These are phyloP conservation scores for Pandion haliaetus DNA, from an alignment of 2,113 vertebrate genomes.

Conservation along the genomic window DNA sequence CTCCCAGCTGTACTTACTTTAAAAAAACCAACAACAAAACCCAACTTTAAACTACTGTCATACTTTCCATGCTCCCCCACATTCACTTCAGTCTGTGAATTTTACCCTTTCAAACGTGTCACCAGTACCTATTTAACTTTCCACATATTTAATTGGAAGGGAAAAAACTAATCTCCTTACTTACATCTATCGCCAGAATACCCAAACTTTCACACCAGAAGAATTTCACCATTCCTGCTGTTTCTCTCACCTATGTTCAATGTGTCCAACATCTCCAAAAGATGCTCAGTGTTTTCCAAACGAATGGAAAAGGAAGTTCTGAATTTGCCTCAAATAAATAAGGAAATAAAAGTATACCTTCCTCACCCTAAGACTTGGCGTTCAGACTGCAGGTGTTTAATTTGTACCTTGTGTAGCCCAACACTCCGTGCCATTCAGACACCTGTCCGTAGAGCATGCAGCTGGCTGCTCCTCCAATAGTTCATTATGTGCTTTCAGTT, in stretches of 20 bases:
- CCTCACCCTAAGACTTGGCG: neutral
- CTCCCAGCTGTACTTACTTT: neutral
- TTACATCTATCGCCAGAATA: neutral
- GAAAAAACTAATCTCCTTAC: neutral
- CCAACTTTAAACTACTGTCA: neutral
- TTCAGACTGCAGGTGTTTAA: neutral
- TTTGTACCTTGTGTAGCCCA: neutral
- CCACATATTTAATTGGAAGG: neutral
- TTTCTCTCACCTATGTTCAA: neutral
- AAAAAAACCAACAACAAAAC: neutral
- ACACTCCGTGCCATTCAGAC: rapidly evolving
- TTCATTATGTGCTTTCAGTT: neutral
- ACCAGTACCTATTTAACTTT: neutral
- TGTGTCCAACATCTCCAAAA: neutral
- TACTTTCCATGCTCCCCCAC: neutral
- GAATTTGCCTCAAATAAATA: neutral
- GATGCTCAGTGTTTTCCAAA: neutral
- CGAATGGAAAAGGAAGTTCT: neutral
- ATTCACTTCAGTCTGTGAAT: neutral
- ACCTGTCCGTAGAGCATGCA: neutral
- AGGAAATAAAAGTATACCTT: neutral
- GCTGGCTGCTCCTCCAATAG: neutral
- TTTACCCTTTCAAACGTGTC: neutral
- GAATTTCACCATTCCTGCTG: neutral
- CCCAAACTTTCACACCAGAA: neutral